These are phyloP conservation scores for Drosophila basisetae DNA, from an alignment of 2,888 invertebrate species.

Conservation along the genomic window DNA sequence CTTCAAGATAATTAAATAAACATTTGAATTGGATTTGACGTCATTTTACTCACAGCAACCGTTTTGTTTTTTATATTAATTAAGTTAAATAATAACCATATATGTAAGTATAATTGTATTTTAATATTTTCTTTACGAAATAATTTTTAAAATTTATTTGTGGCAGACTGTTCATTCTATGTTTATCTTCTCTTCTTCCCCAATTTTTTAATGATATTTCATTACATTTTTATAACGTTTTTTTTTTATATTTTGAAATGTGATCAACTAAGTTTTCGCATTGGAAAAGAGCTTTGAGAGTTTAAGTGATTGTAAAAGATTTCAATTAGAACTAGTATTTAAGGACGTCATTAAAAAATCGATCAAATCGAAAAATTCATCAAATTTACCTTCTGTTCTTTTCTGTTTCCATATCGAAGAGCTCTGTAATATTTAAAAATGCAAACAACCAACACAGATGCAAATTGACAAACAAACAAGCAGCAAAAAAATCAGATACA, in stretches of 20 bases:
- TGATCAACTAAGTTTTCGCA: neutral
- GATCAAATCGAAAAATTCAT: slow-evolving; percentile 18
- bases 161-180: neutral
- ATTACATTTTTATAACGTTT: neutral
- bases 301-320: neutral
- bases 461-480: slow-evolving; percentile 22
- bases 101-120: neutral
- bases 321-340: neutral
- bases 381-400: slow-evolving; percentile 15
- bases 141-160: neutral
- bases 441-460: slow-evolving; percentile 46
- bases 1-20: slow-evolving; percentile 48
- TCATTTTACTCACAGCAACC: neutral
- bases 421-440: slow-evolving; percentile 63
- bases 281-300: neutral
- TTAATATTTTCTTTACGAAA: slow-evolving; percentile 1
- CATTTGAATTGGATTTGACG: slow-evolving; percentile 15
- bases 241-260: neutral
- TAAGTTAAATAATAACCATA: neutral
- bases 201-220: neutral
- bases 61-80: neutral
- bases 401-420: slow-evolving; percentile 27
- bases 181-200: neutral
- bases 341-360: slow-evolving; percentile 2
- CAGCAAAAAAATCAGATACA: slow-evolving; percentile 53